Conservation (phyloP, 30 jellyfish, hydroid and myxozoan genomes). For the Rhopilema esculentum region DNA sequence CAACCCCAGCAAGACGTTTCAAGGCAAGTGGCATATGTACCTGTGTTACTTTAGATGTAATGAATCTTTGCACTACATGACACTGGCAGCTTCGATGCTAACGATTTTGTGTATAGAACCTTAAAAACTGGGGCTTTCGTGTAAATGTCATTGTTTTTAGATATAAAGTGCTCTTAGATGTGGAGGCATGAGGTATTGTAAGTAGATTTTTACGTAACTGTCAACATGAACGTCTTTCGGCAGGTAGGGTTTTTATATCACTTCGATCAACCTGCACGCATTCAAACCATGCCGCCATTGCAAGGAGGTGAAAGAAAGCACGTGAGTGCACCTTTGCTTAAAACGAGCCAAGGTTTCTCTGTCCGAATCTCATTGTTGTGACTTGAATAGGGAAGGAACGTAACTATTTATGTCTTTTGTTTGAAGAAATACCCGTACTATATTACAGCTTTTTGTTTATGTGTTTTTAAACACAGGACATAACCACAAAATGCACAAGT, state of each 20-base stretch:
- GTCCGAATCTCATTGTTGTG: constrained; percentile 2
- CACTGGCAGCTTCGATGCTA: background rate
- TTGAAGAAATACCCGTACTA: constrained; percentile 6
- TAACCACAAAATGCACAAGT: constrained; percentile 57
- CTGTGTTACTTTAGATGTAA: constrained; percentile 64
- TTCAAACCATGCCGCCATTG: constrained; percentile 4
- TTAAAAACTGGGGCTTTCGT: constrained; percentile 45
- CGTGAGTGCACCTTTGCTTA: constrained; percentile 44
- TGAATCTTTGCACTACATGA: background rate
- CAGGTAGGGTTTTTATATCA: background rate
- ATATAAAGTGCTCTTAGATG: constrained; percentile 36
- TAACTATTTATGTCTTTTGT: constrained; percentile 23
- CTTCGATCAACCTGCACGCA: constrained; percentile 32
- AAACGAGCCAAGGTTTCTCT: background rate
- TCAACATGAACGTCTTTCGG: background rate
- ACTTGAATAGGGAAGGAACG: constrained; percentile 13
- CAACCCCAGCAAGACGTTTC: constrained; percentile 92
- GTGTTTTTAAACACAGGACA: constrained; percentile 44
- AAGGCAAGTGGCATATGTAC: constrained; percentile 92
- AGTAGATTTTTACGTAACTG: constrained; percentile 2
- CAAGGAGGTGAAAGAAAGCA: constrained; percentile 30
- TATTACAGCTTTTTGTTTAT: background rate
- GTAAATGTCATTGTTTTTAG: constrained; percentile 57
- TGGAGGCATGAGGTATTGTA: constrained; percentile 45
- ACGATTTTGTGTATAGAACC: constrained; percentile 43